Conservation (phyloP, 2,113 vertebrate species). For the Laticauda laticaudata region DNA sequence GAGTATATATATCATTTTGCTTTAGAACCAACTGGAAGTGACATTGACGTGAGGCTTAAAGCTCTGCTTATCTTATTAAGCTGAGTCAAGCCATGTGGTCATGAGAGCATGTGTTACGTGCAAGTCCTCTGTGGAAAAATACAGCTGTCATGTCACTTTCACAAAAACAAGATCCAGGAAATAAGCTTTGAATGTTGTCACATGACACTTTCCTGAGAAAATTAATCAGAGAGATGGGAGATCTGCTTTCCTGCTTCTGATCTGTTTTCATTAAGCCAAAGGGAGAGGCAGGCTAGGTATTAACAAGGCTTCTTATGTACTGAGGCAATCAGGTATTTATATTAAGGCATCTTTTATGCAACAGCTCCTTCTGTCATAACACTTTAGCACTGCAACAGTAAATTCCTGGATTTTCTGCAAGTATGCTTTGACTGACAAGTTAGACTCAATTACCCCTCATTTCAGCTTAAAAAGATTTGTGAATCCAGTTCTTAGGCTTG, state of each 20-base stretch:
- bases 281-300: background rate
- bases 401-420: background rate
- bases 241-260: background rate
- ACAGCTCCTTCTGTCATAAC: background rate
- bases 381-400: background rate
- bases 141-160: background rate
- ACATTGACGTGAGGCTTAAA: accelerated
- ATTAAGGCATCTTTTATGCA: background rate
- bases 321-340: background rate
- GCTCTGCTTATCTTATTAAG: background rate
- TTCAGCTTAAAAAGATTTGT: background rate
- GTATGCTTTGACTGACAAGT: background rate
- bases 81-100: background rate
- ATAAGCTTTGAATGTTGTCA: background rate
- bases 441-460: background rate
- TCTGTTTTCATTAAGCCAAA: background rate
- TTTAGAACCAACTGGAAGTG: background rate
- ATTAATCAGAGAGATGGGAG: background rate
- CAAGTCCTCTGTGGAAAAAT: background rate
- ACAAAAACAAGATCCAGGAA: background rate
- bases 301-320: background rate
- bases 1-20: background rate
- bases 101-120: accelerated
- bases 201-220: background rate
- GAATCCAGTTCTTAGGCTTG: background rate